Conservation (phyloP, 2,113 vertebrate species). For the Scophthalmus maximus region DNA sequence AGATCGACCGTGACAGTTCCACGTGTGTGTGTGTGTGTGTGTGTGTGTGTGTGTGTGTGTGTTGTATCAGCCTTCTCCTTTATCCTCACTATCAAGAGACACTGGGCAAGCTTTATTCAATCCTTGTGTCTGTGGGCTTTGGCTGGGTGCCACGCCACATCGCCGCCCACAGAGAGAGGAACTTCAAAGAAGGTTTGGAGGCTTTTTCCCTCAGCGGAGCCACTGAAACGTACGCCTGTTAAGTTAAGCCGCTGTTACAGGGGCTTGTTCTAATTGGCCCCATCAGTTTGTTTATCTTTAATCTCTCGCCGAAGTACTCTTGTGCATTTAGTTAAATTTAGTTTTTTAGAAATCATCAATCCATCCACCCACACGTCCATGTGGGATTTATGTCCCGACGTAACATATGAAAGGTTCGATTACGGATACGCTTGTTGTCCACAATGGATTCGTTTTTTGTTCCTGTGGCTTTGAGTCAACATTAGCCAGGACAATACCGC, state of each 20-base stretch:
- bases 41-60: conserved; percentile 9
- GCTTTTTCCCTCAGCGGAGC: conserved; percentile 38
- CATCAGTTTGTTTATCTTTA: conserved; percentile 60
- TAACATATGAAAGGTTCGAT: background rate
- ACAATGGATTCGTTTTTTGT: background rate
- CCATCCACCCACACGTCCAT: too few species aligned
- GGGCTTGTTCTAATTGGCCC: conserved; percentile 50
- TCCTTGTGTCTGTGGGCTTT: conserved; percentile 58
- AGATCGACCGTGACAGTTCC: background rate
- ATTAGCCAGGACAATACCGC: background rate
- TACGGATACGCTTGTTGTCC: background rate
- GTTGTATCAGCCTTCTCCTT: conserved; percentile 17
- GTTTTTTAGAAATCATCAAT: background rate
- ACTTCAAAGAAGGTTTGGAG: conserved; percentile 56
- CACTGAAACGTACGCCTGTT: conserved; percentile 44
- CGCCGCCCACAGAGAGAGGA: conserved; percentile 50
- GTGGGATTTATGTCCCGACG: background rate
- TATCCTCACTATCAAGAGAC: conserved; percentile 29
- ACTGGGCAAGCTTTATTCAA: conserved; percentile 46
- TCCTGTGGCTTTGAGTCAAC: background rate
- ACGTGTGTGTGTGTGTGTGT: conserved; percentile 8
- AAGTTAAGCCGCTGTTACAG: conserved; percentile 52
- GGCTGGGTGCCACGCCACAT: conserved; percentile 48
- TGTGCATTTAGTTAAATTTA: conserved; percentile 3
- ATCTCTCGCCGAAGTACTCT: conserved; percentile 27